Base-by-base conservation (phyloP, 2,797 vertebrate genomes). In the Basileuterus tristriatus region DNA sequence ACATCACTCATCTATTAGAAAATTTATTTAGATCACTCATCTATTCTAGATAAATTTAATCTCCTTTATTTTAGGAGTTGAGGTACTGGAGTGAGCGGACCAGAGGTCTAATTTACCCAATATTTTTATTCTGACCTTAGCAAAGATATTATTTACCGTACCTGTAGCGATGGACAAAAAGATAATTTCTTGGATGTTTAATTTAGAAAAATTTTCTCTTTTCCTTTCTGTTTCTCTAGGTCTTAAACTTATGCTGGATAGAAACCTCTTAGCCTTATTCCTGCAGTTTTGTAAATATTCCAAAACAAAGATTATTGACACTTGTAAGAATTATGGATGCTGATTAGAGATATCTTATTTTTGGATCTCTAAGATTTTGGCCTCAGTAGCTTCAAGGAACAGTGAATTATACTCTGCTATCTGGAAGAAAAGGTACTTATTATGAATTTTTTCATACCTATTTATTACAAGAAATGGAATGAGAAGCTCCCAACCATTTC, bases 121-220 rank as follows among this genome's bases (percentile, higher is more conserved):
- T 49, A 47, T 52, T 88, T 81, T 89, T 43, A 15, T 80, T 89
- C 21, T 87, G 34, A 60, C 13, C 18, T 63, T 52, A 34, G 6
- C 9, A 86, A 83, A 10, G 6, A 15, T 62, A 27, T 62, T 75
- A 21, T 27, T 82, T 79, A 64, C 26, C 44, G 2, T 23, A 37
- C 15, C 24, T 56, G 10, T 49, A 76, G 12, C 14, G 50, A 55
- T 4, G 39, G 37, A 26, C 24, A 58, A 13, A 50, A 26, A 43
- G 10, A 39, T 1, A 56, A 59, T 55, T 90, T 70, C 22, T 46
- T 1, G 0, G 0, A 50, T 43, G 2, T 10, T 75, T 56, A 71
- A 46, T 71, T 36, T 16, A 39, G 44, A 77, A 89, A 55, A 56
- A 14, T 0, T 5, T 62, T 60, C 5, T 20, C 12, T 75, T 50